Conservation (phyloP, 2,797 vertebrate genomes). For the Hippocampus kuda region DNA sequence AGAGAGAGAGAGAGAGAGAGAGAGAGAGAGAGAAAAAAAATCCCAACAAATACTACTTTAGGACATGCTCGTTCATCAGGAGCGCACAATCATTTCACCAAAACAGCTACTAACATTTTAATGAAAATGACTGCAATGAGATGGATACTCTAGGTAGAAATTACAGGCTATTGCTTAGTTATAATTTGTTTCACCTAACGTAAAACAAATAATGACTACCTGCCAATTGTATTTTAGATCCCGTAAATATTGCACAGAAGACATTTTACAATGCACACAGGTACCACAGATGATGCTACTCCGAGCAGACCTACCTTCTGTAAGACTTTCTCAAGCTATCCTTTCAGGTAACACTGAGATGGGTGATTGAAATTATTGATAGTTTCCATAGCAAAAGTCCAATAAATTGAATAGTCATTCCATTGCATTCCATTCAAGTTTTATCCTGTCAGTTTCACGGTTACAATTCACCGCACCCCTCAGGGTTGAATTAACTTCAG, state of each 20-base stretch:
- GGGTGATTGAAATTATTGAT: too few species aligned
- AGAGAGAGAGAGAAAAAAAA: too few species aligned
- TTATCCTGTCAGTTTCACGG: too few species aligned
- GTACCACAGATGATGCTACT: background rate
- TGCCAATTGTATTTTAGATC: background rate
- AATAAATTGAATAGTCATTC: too few species aligned
- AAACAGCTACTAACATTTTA: background rate
- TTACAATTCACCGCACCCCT: too few species aligned
- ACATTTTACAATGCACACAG: background rate
- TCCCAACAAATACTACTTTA: too few species aligned
- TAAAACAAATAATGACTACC: background rate
- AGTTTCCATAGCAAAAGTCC: too few species aligned
- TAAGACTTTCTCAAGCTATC: background rate
- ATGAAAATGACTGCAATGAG: background rate
- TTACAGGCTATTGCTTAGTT: background rate
- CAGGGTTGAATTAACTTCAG: too few species aligned
- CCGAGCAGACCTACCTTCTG: background rate
- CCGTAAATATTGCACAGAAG: background rate
- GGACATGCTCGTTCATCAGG: background rate
- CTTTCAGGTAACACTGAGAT: background rate
- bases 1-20: too few species aligned
- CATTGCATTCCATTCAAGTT: too few species aligned
- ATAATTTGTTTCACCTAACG: background rate
- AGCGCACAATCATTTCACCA: background rate
- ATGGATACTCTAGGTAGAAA: background rate